A percentile compares a stretch with the other conserved stretches of the same genome.
These are phyloP conservation scores for Phenacoccus solenopsis DNA, from an alignment of 1,140 invertebrate genomes.

Conservation along the genomic window DNA sequence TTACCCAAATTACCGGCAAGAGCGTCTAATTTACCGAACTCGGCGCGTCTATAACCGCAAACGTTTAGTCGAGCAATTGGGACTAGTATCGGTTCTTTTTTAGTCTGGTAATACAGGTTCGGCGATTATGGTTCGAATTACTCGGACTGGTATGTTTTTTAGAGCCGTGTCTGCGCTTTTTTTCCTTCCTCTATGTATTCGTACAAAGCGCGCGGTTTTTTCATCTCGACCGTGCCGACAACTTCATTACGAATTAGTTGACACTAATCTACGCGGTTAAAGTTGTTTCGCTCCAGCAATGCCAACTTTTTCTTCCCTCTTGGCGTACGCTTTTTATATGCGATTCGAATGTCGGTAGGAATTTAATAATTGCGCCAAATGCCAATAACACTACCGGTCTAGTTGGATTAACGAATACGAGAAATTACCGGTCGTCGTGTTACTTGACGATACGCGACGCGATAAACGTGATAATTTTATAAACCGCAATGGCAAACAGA, in stretches of 20 bases:
- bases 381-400: neutral
- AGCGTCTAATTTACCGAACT: too few species aligned
- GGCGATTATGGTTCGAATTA: constrained; percentile 9
- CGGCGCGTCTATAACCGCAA: neutral
- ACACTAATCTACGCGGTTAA: constrained; percentile 10
- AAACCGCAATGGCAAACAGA: too few species aligned
- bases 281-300: constrained; percentile 1
- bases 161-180: neutral
- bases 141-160: neutral
- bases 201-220: neutral
- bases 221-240: constrained; percentile 12
- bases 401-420: constrained; percentile 9
- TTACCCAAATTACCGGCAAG: too few species aligned
- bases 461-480: constrained; percentile 14
- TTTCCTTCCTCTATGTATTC: neutral
- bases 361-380: constrained; percentile 18
- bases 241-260: constrained; percentile 16
- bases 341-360: neutral
- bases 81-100: constrained; percentile 10
- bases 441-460: neutral
- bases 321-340: neutral
- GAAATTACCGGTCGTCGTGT: neutral
- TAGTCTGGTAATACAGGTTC: constrained; percentile 8
- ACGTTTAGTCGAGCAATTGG: neutral
- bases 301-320: neutral